A percentile compares a stretch with the other conserved stretches of the same genome.
phyloP scores from a whole-genome alignment of 2,113 vertebrate genomes.

The human region GRCh38 chr2:15656001-15656500 shows the following conservation, averaged over 20 bases:
- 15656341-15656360: constrained; percentile 69
- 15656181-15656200: neutral
- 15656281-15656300: neutral
- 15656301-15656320: constrained; percentile 51
- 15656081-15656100: neutral
- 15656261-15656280: neutral
- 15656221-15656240: accelerated
- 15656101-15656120: neutral
- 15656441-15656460: constrained; percentile 74
- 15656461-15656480: neutral
- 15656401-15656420: constrained; percentile 64
- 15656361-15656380: constrained; percentile 52
- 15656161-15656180: neutral
- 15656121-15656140: neutral
- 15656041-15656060: neutral
- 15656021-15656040: neutral
- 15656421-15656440: constrained; percentile 41
- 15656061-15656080: neutral
- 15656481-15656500: constrained; percentile 73
- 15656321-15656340: constrained; percentile 1
- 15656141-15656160: accelerated
- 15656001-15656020: neutral
- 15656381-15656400: constrained; percentile 63
- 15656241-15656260: neutral
- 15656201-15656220: neutral